Base-by-base conservation (phyloP, 2,797 vertebrate species). In the Catharus ustulatus region DNA sequence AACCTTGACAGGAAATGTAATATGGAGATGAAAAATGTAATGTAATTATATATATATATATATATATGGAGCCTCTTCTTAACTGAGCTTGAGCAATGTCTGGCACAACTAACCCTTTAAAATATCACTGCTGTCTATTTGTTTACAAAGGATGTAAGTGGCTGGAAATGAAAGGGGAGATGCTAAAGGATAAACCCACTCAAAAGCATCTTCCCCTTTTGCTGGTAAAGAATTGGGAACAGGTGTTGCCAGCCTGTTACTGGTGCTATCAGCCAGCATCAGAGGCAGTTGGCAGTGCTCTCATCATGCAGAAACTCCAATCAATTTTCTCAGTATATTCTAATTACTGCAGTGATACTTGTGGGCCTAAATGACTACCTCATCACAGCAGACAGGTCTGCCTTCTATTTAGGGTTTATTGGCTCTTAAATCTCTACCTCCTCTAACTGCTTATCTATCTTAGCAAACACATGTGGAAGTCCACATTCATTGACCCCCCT, bases 221-320 rank as follows among this genome's bases (percentile, higher is more conserved):
- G 72, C 67, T 93, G 83, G 84, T 76, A 32, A 57, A 88, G 77
- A 68, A 85, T 71, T 71, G 21, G 13, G 75, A 95, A 32, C 85
- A 92, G 83, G 72, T 92, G 80, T 9, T 90, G 55, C 64, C 84
- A 75, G 81, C 74, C 88, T 91, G 91, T 49, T 82, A 16, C 67
- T 48, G 74, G 45, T 90, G 75, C 61, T 46, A 38, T 89, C 91
- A 89, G 91, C 61, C 78, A 92, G 8, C 80, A 93, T 80, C 89
- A 90, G 83, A 90, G 83, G 80, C 85, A 89, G 90, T 73, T 90
- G 91, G 84, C 90, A 95, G 87, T 79, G 89, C 45, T 95, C 93
- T 95, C 71, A 80, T 75, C 94, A 59, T 55, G 67, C 85, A 96
- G 93, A 89, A 90, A 93, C 96, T 96, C 94, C 97, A 95, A 79